Conservation (phyloP, 2,113 vertebrate species). For the Blennius ocellaris region DNA sequence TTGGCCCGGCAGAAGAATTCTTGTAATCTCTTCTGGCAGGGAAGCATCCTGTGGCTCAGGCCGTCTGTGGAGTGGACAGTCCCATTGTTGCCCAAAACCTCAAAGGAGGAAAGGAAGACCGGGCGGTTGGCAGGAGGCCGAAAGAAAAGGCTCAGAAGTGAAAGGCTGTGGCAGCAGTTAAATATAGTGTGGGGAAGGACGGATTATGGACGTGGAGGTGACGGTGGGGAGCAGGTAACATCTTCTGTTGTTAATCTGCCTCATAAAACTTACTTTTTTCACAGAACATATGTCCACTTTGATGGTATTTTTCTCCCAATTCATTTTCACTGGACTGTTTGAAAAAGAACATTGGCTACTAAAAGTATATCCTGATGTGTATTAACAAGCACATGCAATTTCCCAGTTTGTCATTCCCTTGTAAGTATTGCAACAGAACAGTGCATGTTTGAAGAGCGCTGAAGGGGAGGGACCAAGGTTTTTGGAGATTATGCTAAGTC, state of each 20-base stretch:
- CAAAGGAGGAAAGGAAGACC: constrained; percentile 63
- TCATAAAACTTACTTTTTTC: constrained; percentile 25
- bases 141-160: constrained; percentile 34
- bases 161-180: constrained; percentile 40
- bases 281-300: background rate
- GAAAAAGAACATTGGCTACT: no score
- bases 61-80: constrained; percentile 64
- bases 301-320: background rate
- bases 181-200: constrained; percentile 51
- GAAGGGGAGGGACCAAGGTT: constrained; percentile 65
- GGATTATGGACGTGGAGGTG: constrained; percentile 42
- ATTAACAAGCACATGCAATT: constrained; percentile 8
- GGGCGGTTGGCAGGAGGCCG: constrained; percentile 54
- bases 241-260: constrained; percentile 36
- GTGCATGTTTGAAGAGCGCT: constrained; percentile 45
- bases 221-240: constrained; percentile 36
- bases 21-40: constrained; percentile 72
- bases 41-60: constrained; percentile 62
- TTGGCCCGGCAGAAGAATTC: constrained; percentile 54
- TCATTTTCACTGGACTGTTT: background rate
- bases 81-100: constrained; percentile 71
- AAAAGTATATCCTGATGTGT: background rate
- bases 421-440: constrained; percentile 13
- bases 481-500: constrained; percentile 86
- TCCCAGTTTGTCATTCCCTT: background rate